Percentiles rank a stretch among this genome's conserved stretches.
These are phyloP conservation scores for Protomyctophum bolini DNA, from an alignment of 2,113 vertebrate genomes.

Conservation along the genomic window DNA sequence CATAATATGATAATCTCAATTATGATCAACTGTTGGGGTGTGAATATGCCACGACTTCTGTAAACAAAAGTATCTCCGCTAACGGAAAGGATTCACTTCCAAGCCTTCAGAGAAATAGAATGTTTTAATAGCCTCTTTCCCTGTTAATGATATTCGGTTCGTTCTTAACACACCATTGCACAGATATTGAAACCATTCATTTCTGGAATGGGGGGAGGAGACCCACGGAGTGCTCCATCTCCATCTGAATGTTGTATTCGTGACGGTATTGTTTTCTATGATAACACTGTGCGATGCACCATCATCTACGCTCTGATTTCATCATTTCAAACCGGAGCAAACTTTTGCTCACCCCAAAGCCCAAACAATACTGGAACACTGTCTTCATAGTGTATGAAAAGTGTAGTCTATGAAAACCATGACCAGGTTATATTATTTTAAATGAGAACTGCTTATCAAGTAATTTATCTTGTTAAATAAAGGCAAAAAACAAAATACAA, in stretches of 20 bases:
- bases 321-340: constrained; percentile 25
- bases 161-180: constrained; percentile 90
- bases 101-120: constrained; percentile 78
- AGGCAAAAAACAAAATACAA: too few species aligned
- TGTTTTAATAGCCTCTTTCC: constrained; percentile 84
- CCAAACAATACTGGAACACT: neutral
- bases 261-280: constrained; percentile 64
- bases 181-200: constrained; percentile 92
- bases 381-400: neutral
- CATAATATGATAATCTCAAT: constrained; percentile 79
- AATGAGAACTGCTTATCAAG: too few species aligned
- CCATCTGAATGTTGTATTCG: constrained; percentile 72
- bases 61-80: constrained; percentile 80
- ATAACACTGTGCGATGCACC: constrained; percentile 47
- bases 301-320: constrained; percentile 42
- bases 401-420: neutral
- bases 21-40: constrained; percentile 72
- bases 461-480: too few species aligned
- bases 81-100: constrained; percentile 78
- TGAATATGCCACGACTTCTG: constrained; percentile 70
- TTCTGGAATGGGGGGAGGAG: constrained; percentile 83
- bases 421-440: too few species aligned
- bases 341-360: neutral
- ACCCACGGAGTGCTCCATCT: constrained; percentile 67
- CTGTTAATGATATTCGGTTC: constrained; percentile 89